A percentile compares a stretch with the other conserved stretches of the same genome.
phyloP scores from a whole-genome alignment of 2,888 invertebrate species.

The Calliopum simillimum region DNA sequence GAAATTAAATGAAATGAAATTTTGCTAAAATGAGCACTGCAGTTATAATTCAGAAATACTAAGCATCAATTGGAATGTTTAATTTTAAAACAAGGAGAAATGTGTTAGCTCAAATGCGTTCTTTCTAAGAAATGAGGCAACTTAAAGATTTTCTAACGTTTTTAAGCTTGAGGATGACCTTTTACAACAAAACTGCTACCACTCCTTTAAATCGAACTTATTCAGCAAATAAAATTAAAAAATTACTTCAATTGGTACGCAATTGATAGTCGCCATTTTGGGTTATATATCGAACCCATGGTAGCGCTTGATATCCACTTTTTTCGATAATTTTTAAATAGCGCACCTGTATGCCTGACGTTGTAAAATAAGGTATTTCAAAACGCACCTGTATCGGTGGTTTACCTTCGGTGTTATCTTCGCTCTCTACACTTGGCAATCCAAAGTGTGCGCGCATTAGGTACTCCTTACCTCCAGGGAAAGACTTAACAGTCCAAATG shows the following conservation, averaged over 20 bases:
- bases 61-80: too few relatives aligned
- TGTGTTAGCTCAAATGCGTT: too few relatives aligned
- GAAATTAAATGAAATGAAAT: too few relatives aligned
- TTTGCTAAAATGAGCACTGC: too few relatives aligned
- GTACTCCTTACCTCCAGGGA: constrained; percentile 98
- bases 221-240: too few relatives aligned
- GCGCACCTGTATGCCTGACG: constrained; percentile 94
- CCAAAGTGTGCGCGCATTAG: constrained; percentile 98
- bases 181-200: too few relatives aligned
- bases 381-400: constrained; percentile 99
- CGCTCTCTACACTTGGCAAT: constrained; percentile 93
- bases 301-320: constrained; percentile 97
- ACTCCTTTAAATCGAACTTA: too few relatives aligned
- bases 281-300: constrained; percentile 99
- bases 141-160: too few relatives aligned
- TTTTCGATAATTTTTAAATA: constrained; percentile 88
- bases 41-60: too few relatives aligned
- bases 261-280: constrained; percentile 99
- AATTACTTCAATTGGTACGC: constrained; percentile 81
- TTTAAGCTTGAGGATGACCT: too few relatives aligned
- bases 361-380: constrained; percentile 99
- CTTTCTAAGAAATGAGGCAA: too few relatives aligned
- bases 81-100: too few relatives aligned
- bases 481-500: constrained; percentile 97
- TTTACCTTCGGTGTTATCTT: constrained; percentile 90